Evolutionary conservation across 2,797 vertebrate species (phyloP), one percentile per base, ranked within the genome.

Genomic region (Choloepus didactylus): DNA sequence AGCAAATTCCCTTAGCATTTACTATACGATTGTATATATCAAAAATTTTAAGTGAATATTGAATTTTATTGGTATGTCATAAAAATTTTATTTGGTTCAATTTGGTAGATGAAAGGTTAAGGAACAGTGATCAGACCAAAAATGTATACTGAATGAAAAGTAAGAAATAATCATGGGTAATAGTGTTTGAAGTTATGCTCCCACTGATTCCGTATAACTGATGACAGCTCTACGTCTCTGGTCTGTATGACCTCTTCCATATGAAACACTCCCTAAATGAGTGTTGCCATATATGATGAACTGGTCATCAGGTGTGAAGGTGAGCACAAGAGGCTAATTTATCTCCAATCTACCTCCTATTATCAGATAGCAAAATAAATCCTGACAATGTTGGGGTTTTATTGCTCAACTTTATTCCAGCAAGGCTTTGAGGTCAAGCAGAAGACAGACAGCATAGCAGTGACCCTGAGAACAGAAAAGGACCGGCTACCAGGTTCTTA

Each of bases 1-100:
- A 81, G 76, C 54, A 72, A 90, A 81, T 90, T 51, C n/a, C 59
- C 51, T 81, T 70, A 81, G 88, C 31, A 72, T 70, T 54, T 81
- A 60, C 23, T 72, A 7, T 72, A n/a, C 46, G 21, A 66, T 51
- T 56, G 19, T 56, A 56, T 51, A 72, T 38, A 54, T 23, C 77
- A 70, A 72, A 72, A 60, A 15, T 49, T 54, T 27, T 15, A 59
- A 49, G 51, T 35, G 70, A 49, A 60, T 49, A 81, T 27, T 35
- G 29, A 35, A 35, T 35, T 35, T 35, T 35, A 35, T 35, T 35
- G 35, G 35, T 35, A 35, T 35, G 56, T 5, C 44, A 41, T 29
- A 18, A 81, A 62, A 81, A 56, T 19, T 56, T 56, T 56, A 56
- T 56, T 18, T 56, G 54, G 66, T 70, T 90, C 54, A 2, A 4